These are phyloP conservation scores for Lottia scabra DNA, from an alignment of 2,888 invertebrate genomes.

Conservation along the genomic window DNA sequence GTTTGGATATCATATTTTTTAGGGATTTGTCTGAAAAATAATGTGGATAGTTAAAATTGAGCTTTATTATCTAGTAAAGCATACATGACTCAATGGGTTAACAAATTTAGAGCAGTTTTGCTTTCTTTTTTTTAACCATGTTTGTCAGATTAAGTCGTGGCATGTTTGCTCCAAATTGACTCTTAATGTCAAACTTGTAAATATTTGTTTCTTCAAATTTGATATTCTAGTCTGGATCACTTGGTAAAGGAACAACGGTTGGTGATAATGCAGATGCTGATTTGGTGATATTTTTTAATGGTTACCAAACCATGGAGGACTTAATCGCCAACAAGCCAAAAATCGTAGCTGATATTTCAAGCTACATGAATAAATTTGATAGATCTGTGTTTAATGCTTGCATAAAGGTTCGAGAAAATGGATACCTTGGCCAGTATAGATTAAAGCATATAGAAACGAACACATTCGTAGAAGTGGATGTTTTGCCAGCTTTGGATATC, in stretches of 20 bases:
- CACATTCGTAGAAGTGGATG: not conserved
- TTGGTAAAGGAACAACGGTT: not conserved
- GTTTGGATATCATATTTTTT: too few species aligned
- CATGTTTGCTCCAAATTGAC: too few species aligned
- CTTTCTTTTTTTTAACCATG: too few species aligned
- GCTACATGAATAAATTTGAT: not conserved
- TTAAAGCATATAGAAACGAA: not conserved
- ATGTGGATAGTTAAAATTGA: too few species aligned
- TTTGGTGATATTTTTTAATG: not conserved
- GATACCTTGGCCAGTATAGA: too few species aligned
- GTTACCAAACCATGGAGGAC: not conserved
- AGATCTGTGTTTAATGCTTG: not conserved
- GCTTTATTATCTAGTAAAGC: too few species aligned
- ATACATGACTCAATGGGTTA: too few species aligned
- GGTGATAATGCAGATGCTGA: not conserved
- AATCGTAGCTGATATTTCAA: not conserved
- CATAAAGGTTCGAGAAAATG: not conserved
- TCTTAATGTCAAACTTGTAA: too few species aligned
- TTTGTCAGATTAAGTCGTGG: too few species aligned
- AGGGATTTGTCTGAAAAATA: too few species aligned
- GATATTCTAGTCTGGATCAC: not conserved
- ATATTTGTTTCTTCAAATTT: too few species aligned
- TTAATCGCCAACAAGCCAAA: not conserved
- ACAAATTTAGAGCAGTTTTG: too few species aligned
- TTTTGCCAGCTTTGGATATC: not conserved